Base-by-base conservation (phyloP, 23 tunicate genomes). In the Phallusia fumigata region DNA sequence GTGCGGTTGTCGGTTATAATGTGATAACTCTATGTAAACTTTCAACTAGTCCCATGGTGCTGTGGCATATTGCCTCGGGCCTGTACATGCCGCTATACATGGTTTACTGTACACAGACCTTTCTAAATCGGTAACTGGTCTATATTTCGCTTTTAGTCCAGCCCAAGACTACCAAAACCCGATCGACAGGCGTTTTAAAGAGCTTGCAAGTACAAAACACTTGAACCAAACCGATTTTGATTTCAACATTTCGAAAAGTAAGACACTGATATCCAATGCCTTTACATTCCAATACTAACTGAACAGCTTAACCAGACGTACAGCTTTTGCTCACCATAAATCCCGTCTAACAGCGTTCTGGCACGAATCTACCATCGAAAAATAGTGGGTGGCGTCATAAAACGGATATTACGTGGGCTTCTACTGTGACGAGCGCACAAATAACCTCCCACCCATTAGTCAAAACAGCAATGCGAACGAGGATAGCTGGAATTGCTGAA, bases 61-160 rank as follows among this genome's bases (percentile, higher is more conserved):
- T 58, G 16, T 58, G 69, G 69, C 69, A 21, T 58, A 58, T 58
- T 1, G 69, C 69, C 69, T 13, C 28, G 69, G 69, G 69, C 69
- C 28, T 58, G 69, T 58, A 13, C 69, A 16, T 16, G 28, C 2
- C 13, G 16, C 13, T 58, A 58, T 8, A 11, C 69, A 24, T 16
- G 69, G 28, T 58, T 58, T 58, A 58, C 69, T 58, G 69, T 58
- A 58, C 69, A 58, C 69, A 58, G 13, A 58, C 69, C 69, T 58
- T 58, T 58, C 69, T 58, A 58, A 58, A 58, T 58, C 69, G 69
- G 69, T 58, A 58, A 22, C 28, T 1, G 15, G 69, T 24, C 69
- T 58, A 40, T 40, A 40, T 40, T 40, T 40, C 47, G 10, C 10
- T 40, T 40, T 40, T 40, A 40, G n/a, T n/a, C n/a, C n/a, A n/a